Conservation (phyloP, 2,888 invertebrate species). For the Teinopalpus imperialis region DNA sequence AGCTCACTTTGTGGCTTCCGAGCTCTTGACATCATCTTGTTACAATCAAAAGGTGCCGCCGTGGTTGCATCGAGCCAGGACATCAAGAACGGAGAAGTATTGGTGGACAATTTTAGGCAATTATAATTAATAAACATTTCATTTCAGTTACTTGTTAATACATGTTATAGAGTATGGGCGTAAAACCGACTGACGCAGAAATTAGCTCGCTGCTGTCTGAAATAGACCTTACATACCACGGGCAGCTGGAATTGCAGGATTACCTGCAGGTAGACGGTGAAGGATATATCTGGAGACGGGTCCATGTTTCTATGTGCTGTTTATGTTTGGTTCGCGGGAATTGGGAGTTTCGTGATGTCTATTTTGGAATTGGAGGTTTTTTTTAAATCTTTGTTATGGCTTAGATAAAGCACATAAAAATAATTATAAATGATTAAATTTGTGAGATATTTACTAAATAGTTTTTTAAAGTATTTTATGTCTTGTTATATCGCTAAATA, state of each 20-base stretch:
- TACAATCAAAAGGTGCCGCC: too few relatives aligned
- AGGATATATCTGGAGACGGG: slow-evolving; percentile 22
- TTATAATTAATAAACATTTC: neutral
- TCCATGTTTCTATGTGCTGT: slow-evolving; percentile 36
- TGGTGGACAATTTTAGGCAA: too few relatives aligned
- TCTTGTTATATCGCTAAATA: too few relatives aligned
- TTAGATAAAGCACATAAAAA: neutral
- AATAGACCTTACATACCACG: slow-evolving; percentile 92
- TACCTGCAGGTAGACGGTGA: slow-evolving; percentile 89
- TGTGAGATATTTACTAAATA: neutral
- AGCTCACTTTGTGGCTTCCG: too few relatives aligned
- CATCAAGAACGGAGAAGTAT: too few relatives aligned
- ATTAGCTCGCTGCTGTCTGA: slow-evolving; percentile 91
- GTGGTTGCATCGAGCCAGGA: too few relatives aligned
- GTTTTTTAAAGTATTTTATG: too few relatives aligned
- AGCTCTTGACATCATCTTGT: too few relatives aligned
- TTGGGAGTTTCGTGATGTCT: slow-evolving; percentile 12
- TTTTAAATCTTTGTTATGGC: too few relatives aligned
- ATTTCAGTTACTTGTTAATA: slow-evolving; percentile 24
- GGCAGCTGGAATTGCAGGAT: slow-evolving; percentile 93
- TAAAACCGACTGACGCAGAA: slow-evolving; percentile 84
- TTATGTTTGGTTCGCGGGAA: slow-evolving; percentile 21
- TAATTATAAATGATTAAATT: neutral
- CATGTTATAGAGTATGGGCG: slow-evolving; percentile 83
- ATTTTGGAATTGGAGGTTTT: slow-evolving; percentile 22